phyloP scores from a whole-genome alignment of 37 sponge, comb jelly and placozoan genomes.

The Beroe forskalii region DNA sequence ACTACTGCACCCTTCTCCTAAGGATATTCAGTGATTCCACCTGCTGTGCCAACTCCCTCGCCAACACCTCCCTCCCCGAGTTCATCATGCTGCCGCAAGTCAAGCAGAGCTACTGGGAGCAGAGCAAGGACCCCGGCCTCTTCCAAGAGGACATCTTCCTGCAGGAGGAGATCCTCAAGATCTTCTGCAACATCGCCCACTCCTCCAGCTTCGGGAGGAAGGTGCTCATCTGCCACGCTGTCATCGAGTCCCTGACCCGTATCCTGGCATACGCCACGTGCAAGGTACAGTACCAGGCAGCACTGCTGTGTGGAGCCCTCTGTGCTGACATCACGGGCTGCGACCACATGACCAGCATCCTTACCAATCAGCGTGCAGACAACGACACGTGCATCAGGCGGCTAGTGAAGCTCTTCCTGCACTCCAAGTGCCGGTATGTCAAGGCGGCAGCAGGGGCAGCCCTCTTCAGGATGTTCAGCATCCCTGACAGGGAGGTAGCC shows the following conservation, averaged over 20 bases:
- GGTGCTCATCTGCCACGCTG: constrained; percentile 53
- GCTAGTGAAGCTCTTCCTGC: constrained; percentile 3
- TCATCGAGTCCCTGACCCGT: constrained; percentile 28
- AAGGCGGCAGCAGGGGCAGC: constrained; percentile 57
- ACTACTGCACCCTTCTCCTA: constrained; percentile 18
- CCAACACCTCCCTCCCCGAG: constrained; percentile 46
- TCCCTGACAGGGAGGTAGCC: background rate
- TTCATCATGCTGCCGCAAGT: constrained; percentile 29
- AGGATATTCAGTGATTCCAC: constrained; percentile 46
- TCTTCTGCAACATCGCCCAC: constrained; percentile 56
- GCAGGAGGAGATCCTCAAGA: constrained; percentile 46
- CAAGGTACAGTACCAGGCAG: constrained; percentile 26
- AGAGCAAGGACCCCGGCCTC: background rate
- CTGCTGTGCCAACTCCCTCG: constrained; percentile 32
- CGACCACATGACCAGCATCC: constrained; percentile 48
- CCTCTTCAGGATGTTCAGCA: constrained; percentile 27
- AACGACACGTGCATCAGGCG: background rate
- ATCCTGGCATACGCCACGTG: constrained; percentile 13
- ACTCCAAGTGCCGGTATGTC: constrained; percentile 1
- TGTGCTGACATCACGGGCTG: constrained; percentile 32
- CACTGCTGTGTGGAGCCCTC: constrained; percentile 15
- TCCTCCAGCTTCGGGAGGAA: constrained; percentile 60
- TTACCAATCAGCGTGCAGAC: constrained; percentile 46
- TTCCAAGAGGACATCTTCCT: constrained; percentile 54
- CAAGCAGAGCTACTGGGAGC: constrained; percentile 39